A percentile compares a stretch with the other conserved stretches of the same genome.
Conservation (phyloP, 2,797 vertebrate genomes). For the Phrynocephalus forsythii region DNA sequence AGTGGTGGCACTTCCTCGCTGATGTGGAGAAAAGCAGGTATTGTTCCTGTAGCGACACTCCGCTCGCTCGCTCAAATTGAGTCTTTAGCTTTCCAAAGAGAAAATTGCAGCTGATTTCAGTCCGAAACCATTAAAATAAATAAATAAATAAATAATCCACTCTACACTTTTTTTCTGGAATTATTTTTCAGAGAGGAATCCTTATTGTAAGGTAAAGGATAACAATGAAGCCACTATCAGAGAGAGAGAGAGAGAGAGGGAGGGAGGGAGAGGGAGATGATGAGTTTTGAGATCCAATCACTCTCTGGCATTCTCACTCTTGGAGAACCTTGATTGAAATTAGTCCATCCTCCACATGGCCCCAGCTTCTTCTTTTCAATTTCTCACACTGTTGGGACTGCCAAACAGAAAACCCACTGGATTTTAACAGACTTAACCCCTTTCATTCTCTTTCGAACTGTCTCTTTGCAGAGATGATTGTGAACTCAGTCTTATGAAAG, state of each 20-base stretch:
- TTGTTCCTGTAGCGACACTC: constrained; percentile 51
- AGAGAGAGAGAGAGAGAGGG: neutral
- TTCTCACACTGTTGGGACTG: constrained; percentile 51
- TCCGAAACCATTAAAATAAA: constrained; percentile 57
- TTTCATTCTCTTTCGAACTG: constrained; percentile 28
- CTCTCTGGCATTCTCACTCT: constrained; percentile 66
- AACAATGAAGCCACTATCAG: constrained; percentile 63
- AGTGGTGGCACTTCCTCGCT: constrained; percentile 45
- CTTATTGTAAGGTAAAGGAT: constrained; percentile 65
- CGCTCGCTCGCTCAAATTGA: constrained; percentile 50
- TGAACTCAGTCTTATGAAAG: constrained; percentile 7
- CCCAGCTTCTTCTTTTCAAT: constrained; percentile 58
- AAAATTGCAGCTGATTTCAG: constrained; percentile 65
- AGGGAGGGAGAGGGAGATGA: constrained; percentile 22
- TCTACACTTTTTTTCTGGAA: constrained; percentile 50
- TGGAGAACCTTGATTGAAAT: constrained; percentile 71
- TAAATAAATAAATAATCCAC: constrained; percentile 26
- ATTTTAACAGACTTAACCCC: constrained; percentile 64
- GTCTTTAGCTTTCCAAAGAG: constrained; percentile 61
- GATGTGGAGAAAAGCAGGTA: constrained; percentile 55
- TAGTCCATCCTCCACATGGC: constrained; percentile 63
- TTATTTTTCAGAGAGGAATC: constrained; percentile 67
- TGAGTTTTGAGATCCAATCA: constrained; percentile 66
- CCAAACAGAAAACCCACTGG: constrained; percentile 63
- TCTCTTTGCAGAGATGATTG: constrained; percentile 16